Conservation (phyloP, 2,888 invertebrate genomes). For the Abrostola tripartita region DNA sequence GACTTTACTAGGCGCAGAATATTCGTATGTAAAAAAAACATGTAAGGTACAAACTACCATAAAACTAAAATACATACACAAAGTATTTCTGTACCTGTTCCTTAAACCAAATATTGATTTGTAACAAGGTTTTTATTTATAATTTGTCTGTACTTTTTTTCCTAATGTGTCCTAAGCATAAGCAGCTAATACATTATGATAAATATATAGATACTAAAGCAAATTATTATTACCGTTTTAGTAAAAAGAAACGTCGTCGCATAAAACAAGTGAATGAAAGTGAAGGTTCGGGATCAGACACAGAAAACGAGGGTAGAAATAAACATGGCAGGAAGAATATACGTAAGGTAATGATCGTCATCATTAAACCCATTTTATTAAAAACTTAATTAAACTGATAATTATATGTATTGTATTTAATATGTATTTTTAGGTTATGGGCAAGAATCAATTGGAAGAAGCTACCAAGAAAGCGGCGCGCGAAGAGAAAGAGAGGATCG, state of each 20-base stretch:
- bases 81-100: too few relatives aligned
- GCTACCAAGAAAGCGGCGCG: conserved; percentile 96
- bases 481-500: conserved; percentile 96
- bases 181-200: too few relatives aligned
- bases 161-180: too few relatives aligned
- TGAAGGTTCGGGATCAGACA: conserved; percentile 80
- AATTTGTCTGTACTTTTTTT: too few relatives aligned
- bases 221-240: conserved; percentile 47
- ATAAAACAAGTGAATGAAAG: conserved; percentile 81
- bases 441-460: conserved; percentile 91
- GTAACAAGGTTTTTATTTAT: too few relatives aligned
- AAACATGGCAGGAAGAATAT: conserved; percentile 87
- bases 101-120: too few relatives aligned
- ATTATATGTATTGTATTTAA: conserved; percentile 1
- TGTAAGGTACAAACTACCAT: too few relatives aligned
- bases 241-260: conserved; percentile 83
- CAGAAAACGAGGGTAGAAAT: conserved; percentile 81
- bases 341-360: conserved; percentile 77
- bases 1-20: too few relatives aligned
- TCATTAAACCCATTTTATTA: too few relatives aligned
- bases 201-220: neutral
- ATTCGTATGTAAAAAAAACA: too few relatives aligned
- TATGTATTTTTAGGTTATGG: conserved; percentile 80
- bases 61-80: too few relatives aligned
- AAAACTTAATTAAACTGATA: too few relatives aligned